Base-by-base conservation (phyloP, 2,888 invertebrate genomes). In the Caenorhabditis auriculariae region DNA sequence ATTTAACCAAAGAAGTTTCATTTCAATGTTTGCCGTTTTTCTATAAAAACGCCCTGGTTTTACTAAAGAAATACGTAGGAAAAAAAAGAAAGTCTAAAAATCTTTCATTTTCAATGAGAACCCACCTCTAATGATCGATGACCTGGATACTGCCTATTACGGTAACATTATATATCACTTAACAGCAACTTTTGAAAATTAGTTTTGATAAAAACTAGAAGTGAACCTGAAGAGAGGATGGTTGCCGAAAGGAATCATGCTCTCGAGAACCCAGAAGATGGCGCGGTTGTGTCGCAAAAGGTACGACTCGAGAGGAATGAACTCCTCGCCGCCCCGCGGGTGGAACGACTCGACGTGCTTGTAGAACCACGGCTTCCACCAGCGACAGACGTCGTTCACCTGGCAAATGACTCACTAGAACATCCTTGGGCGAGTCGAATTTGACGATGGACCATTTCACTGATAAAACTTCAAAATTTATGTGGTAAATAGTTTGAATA, bases 281-380 rank as follows among this genome's bases (percentile, higher is more conserved):
- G 88, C 86, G 69, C 88, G 83, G 74, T 78, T 78, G 76, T 88
- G 88, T 24, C 88, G 82, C 0, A 88, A 76, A 17, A 88, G 81
- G 75, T 88, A 88, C 2, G 73, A 71, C 38, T 68, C 60, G 7
- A 88, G 69, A 0, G 88, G 88, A 51, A 88, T 87, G 56, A 88
- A 83, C 15, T 86, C 86, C 41, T 60, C 60, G 2, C 68, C 71
- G 7, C 66, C 68, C 24, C 49, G 38, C 17, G 43, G 37, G 4
- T 88, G 77, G 72, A 88, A 87, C 0, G 82, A 82, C 72, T 88
- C 87, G 0, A 87, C 87, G 67, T 88, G 87, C 69, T 88, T 88
- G 71, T 88, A 88, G 78, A 88, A 88, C 88, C 88, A 88, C 0
- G 88, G 88, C 71, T 88, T 88, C 80, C 88, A 87, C 88, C 88